Evolutionary conservation across 2,888 invertebrate genomes (phyloP).

Genomic region (Danaus chrysippus): DNA sequence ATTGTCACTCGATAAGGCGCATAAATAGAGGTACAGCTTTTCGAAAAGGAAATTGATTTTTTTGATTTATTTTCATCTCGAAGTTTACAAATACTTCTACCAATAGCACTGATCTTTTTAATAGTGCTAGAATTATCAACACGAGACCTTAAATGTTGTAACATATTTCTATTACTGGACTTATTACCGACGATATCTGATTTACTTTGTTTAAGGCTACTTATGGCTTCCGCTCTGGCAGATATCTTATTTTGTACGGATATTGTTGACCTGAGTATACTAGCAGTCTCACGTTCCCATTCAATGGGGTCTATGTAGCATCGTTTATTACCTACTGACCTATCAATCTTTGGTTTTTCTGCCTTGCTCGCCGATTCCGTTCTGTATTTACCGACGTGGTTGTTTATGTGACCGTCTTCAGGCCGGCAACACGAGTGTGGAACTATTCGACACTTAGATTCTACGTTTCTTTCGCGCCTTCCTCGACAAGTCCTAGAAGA

Average conservation of each 20-base stretch:
- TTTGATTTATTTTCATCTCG: constrained; percentile 54
- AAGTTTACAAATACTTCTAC: constrained; percentile 66
- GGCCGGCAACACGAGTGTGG: constrained; percentile 69
- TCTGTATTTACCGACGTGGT: constrained; percentile 56
- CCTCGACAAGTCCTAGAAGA: constrained; percentile 73
- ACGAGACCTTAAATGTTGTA: constrained; percentile 50
- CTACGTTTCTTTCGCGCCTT: constrained; percentile 69
- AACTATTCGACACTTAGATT: constrained; percentile 60
- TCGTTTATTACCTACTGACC: constrained; percentile 75
- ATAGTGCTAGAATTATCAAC: constrained; percentile 55
- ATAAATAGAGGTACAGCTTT: constrained; percentile 66
- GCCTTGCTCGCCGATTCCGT: constrained; percentile 68
- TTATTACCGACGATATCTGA: constrained; percentile 46
- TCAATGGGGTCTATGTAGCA: constrained; percentile 74
- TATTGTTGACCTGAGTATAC: constrained; percentile 71
- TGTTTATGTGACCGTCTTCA: constrained; percentile 48
- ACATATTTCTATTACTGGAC: constrained; percentile 43
- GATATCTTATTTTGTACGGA: constrained; percentile 66
- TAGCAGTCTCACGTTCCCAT: constrained; percentile 79
- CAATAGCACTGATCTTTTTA: constrained; percentile 68
- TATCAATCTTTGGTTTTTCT: constrained; percentile 62
- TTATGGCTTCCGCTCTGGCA: constrained; percentile 47
- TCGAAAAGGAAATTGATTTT: constrained; percentile 58
- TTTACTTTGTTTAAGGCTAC: constrained; percentile 53
- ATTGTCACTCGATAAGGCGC: constrained; percentile 62